Base-by-base conservation (phyloP, 2,113 vertebrate genomes). In the Pimephales promelas region DNA sequence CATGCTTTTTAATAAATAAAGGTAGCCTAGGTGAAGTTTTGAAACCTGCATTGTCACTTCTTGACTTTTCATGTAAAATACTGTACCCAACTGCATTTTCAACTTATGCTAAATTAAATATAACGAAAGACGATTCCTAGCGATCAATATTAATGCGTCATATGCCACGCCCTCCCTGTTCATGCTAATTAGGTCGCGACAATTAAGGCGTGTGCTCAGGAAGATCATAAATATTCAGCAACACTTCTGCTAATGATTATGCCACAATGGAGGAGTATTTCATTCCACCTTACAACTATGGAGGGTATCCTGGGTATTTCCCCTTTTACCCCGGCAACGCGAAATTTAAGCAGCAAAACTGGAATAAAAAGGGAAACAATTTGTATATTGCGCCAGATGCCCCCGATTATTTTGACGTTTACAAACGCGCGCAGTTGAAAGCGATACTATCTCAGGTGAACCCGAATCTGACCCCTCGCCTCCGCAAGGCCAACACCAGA, bases 261-360 rank as follows among this genome's bases (percentile, higher is more conserved):
- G 84, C 83, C 86, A 79, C 88, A 82, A 98, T 98, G 97, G 96
- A 97, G 56, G 87, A 90, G 6, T 94, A 95, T 45, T 87, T 94
- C n/a, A 91, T 83, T 0, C 66, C 95, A 0, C 92, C 94, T 0
- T 90, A 87, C 72, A 88, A 40, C 3, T 92, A 90, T 8, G 84
- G 88, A 43, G 47, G 90, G 0, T 92, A 88, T 84, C 93, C 89
- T 13, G 81, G 84, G 13, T 92, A 90, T n/a, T 89, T 92, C 1
- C 76, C 89, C 0, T 86, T 90, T 9, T 76, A 87, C 28, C 88
- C 52, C 78, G 49, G 87, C 57, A 94, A 91, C 82, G 64, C 85
- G 2, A 92, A 85, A 3, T 84, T 81, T 68, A 92, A 90, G 76
- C 93, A 92, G 28, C 90, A 89, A 0, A 85, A 81, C 91, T 96